Evolutionary conservation across 2,797 vertebrate species (phyloP).

Genomic region (Diplodus sargus): DNA sequence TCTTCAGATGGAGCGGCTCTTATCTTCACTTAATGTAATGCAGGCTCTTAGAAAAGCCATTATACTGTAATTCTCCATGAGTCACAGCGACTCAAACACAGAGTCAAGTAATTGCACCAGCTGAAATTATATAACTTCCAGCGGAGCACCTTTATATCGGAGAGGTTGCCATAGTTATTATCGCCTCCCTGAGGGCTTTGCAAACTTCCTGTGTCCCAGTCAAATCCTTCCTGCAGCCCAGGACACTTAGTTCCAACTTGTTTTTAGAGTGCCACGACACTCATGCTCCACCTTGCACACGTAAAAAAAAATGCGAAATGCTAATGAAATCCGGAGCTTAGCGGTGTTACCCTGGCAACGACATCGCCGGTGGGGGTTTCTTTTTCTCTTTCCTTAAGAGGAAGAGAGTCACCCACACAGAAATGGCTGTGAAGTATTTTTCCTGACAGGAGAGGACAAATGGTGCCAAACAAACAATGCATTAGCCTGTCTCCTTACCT

Average conservation of each 20-base stretch:
- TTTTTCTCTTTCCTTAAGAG: slow-evolving; percentile 17
- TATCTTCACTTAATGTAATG: background rate
- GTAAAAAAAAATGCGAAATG: slow-evolving; percentile 43
- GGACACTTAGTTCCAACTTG: slow-evolving; percentile 17
- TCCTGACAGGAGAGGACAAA: slow-evolving; percentile 49
- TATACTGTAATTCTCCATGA: slow-evolving; percentile 9
- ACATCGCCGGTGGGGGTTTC: slow-evolving; percentile 23
- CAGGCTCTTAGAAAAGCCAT: slow-evolving; percentile 18
- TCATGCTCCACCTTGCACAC: slow-evolving; percentile 33
- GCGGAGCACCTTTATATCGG: background rate
- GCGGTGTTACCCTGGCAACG: slow-evolving; percentile 36
- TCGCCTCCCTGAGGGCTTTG: background rate
- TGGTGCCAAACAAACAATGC: slow-evolving; percentile 30
- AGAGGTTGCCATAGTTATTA: slow-evolving; percentile 18
- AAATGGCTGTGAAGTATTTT: slow-evolving; percentile 33
- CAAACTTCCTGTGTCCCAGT: slow-evolving; percentile 22
- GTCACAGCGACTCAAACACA: slow-evolving; percentile 18
- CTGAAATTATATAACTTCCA: slow-evolving; percentile 5
- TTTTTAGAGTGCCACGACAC: slow-evolving; percentile 15
- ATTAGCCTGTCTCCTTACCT: slow-evolving; percentile 34
- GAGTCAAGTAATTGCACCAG: slow-evolving; percentile 25
- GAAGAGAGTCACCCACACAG: slow-evolving; percentile 16
- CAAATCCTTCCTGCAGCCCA: slow-evolving; percentile 15
- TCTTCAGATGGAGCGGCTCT: background rate
- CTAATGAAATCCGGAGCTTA: slow-evolving; percentile 50